A percentile compares a stretch with the other conserved stretches of the same genome.
Evolutionary conservation across 2,113 vertebrate genomes (phyloP).

Genomic region (Cheirogaleus medius): DNA sequence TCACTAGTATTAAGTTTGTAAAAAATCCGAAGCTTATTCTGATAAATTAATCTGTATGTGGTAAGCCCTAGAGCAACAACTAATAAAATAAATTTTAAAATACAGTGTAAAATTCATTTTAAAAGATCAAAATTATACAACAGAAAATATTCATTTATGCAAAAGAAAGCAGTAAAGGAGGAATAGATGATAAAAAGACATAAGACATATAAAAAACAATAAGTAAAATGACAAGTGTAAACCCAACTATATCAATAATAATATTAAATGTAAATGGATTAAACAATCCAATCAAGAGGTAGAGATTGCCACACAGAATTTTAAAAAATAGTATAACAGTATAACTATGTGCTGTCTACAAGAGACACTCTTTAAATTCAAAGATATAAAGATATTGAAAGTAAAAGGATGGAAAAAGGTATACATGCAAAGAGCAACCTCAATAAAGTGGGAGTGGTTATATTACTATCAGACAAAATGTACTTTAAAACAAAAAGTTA

Average conservation of each 20-base stretch:
- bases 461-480: neutral
- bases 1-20: neutral
- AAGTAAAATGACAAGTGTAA: neutral
- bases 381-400: neutral
- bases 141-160: neutral
- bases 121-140: neutral
- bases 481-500: neutral
- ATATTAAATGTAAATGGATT: neutral
- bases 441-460: neutral
- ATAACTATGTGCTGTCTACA: neutral
- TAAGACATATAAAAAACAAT: neutral
- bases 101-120: neutral
- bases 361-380: neutral
- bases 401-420: neutral
- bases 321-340: neutral
- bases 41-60: neutral
- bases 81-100: constrained; percentile 15
- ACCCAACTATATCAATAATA: neutral
- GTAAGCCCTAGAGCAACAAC: neutral
- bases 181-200: neutral
- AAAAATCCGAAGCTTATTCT: neutral
- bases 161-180: constrained; percentile 9
- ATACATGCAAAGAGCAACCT: neutral
- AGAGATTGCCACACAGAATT: neutral
- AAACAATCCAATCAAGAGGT: neutral